A percentile compares a stretch with the other conserved stretches of the same genome.
phyloP scores from a whole-genome alignment of 92 coral and sea anemone genomes.

The Porites lobata region DNA sequence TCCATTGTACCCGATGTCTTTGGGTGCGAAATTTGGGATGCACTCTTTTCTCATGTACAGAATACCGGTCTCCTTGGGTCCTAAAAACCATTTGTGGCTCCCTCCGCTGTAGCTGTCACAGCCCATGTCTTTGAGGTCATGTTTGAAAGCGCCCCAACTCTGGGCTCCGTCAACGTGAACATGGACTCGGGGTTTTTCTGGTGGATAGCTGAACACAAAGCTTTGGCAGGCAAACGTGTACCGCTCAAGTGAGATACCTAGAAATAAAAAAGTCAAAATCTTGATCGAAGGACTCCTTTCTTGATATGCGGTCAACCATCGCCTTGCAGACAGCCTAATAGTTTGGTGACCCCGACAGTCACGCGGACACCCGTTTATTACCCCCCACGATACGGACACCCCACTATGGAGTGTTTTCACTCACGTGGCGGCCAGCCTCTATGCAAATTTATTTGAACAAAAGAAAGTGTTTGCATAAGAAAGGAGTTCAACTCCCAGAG shows the following conservation, averaged over 20 bases:
- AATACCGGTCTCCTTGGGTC: constrained; percentile 83
- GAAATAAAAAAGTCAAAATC: background rate
- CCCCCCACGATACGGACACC: no score
- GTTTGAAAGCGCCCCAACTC: constrained; percentile 67
- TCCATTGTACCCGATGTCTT: constrained; percentile 73
- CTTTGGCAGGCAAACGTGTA: constrained; percentile 65
- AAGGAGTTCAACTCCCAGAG: no score
- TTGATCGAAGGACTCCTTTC: no score
- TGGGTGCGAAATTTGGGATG: constrained; percentile 68
- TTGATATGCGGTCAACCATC: no score
- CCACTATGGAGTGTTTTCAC: no score
- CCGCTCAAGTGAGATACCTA: constrained; percentile 78
- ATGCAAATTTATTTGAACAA: no score
- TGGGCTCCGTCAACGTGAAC: constrained; percentile 84
- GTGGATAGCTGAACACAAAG: constrained; percentile 64
- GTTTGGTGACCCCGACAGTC: no score
- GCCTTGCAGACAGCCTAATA: no score
- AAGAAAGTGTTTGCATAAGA: no score
- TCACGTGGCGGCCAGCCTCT: no score
- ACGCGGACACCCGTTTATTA: no score
- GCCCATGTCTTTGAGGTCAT: constrained; percentile 58
- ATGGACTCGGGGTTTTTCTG: constrained; percentile 35
- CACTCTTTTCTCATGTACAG: constrained; percentile 71
- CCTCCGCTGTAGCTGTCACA: constrained; percentile 79
- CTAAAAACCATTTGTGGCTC: constrained; percentile 81